Evolutionary conservation across 2,888 invertebrate species (phyloP).

Genomic region (Cloeon dipterum): DNA sequence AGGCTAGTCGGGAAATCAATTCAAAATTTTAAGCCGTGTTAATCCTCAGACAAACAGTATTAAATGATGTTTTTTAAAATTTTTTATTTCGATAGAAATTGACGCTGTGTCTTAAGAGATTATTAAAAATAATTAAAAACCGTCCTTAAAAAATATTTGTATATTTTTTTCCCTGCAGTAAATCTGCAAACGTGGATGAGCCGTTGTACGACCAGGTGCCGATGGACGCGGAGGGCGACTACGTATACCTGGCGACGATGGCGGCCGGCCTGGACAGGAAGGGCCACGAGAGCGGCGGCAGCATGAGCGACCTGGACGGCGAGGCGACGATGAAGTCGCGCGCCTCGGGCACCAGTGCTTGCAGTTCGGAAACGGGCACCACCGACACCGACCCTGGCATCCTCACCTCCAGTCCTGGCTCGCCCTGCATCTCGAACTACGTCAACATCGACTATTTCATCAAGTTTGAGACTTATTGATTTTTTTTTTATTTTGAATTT

Average conservation of each 20-base stretch:
- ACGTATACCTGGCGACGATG: constrained; percentile 32
- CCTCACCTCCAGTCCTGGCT: constrained; percentile 10
- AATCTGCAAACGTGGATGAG: no score
- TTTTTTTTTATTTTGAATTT: background rate
- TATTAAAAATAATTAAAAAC: no score
- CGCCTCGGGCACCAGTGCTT: constrained; percentile 12
- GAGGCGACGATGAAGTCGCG: constrained; percentile 12
- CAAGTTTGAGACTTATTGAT: constrained; percentile 34
- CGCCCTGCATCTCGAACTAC: constrained; percentile 42
- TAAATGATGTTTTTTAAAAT: no score
- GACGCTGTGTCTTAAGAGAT: no score
- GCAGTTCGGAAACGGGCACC: constrained; percentile 11
- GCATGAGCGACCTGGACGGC: constrained; percentile 8
- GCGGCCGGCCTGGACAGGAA: constrained; percentile 3
- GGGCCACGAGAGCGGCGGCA: constrained; percentile 7
- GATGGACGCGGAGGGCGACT: constrained; percentile 33
- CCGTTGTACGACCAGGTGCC: constrained; percentile 29
- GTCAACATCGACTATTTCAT: constrained; percentile 85
- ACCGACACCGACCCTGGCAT: constrained; percentile 12
- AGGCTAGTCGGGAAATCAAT: no score
- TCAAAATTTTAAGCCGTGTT: no score
- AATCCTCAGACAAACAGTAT: no score
- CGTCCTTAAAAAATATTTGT: no score
- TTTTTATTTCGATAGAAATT: no score
- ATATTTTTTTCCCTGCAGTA: no score